phyloP scores from a whole-genome alignment of 2,888 invertebrate genomes.

The Eristalis tenax region DNA sequence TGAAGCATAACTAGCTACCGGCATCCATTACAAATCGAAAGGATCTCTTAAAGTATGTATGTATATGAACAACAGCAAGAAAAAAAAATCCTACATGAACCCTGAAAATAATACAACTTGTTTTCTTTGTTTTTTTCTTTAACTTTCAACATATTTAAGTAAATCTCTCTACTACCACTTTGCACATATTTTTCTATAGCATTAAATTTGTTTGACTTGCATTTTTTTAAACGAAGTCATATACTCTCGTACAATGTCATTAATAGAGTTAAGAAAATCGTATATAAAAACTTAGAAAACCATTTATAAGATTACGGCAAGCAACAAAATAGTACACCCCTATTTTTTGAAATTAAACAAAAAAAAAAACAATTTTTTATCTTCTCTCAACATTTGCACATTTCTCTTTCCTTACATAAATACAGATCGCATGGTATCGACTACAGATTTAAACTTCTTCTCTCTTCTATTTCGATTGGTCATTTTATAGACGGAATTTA shows the following conservation, averaged over 20 bases:
- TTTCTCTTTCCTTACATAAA: constrained; percentile 17
- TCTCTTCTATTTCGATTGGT: constrained; percentile 55
- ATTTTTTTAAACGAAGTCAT: constrained; percentile 38
- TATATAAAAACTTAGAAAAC: neutral
- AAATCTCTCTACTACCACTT: constrained; percentile 18
- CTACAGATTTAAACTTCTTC: constrained; percentile 14
- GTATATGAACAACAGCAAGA: neutral
- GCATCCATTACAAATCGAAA: constrained; percentile 20
- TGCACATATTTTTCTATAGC: constrained; percentile 37
- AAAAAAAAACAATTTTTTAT: constrained; percentile 23
- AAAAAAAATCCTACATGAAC: neutral
- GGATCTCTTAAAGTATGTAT: constrained; percentile 66
- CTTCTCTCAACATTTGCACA: constrained; percentile 43
- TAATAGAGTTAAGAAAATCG: neutral
- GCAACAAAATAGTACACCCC: no score
- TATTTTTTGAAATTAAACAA: neutral
- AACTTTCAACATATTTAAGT: constrained; percentile 17
- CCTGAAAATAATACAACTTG: constrained; percentile 2
- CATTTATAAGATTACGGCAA: constrained; percentile 10
- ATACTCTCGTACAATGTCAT: neutral
- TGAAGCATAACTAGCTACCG: constrained; percentile 2
- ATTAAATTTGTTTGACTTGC: constrained; percentile 30
- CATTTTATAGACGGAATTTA: constrained; percentile 50
- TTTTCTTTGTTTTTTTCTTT: constrained; percentile 14
- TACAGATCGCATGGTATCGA: constrained; percentile 43